Conservation (phyloP, 1,140 invertebrate genomes). For the Bemisia tabaci region DNA sequence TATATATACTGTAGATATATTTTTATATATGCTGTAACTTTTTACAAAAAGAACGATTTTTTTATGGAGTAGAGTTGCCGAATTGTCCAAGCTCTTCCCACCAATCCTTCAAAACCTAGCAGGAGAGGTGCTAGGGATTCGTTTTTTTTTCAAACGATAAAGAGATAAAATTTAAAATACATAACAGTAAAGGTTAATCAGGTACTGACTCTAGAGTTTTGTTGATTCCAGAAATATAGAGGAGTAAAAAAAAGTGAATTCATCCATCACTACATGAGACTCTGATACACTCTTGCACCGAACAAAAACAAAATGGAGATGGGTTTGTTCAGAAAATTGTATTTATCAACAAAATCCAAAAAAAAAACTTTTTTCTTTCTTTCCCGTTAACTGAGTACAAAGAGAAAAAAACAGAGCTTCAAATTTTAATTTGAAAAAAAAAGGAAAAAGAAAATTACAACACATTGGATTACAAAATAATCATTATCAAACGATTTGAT, state of each 20-base stretch:
- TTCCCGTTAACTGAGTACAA: background rate
- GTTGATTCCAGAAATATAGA: background rate
- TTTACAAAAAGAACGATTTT: no score
- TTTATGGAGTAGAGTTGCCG: no score
- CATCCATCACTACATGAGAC: background rate
- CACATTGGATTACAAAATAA: background rate
- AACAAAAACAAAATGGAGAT: background rate
- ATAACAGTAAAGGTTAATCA: background rate
- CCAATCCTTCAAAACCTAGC: background rate
- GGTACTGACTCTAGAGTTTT: background rate
- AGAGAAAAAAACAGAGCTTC: background rate
- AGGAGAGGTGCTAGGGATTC: background rate
- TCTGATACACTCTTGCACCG: background rate
- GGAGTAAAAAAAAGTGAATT: background rate
- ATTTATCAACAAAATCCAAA: background rate
- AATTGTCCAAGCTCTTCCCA: background rate
- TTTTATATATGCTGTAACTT: no score
- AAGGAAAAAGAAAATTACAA: background rate
- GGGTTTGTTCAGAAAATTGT: background rate
- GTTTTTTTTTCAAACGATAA: background rate
- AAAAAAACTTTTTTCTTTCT: background rate
- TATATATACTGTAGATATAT: no score
- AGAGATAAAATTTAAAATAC: background rate
- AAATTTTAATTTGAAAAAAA: background rate
- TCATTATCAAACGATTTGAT: background rate